These are phyloP conservation scores for Phrynocephalus vlangalii DNA, from an alignment of 2,797 vertebrate genomes.

Conservation along the genomic window DNA sequence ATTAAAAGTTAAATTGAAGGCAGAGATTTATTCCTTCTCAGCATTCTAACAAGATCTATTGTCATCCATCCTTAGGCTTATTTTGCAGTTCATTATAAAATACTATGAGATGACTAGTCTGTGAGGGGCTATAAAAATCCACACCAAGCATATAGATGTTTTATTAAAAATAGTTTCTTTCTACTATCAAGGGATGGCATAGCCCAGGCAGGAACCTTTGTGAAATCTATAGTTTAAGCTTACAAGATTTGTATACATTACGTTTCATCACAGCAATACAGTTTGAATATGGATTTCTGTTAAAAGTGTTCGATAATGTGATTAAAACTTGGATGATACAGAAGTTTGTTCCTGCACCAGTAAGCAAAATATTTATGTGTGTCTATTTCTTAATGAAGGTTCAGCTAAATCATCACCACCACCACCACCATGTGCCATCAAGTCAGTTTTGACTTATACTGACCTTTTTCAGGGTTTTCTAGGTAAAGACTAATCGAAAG, in stretches of 20 bases:
- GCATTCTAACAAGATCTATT: slow-evolving; percentile 6
- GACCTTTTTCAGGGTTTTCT: no score
- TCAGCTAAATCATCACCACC: neutral
- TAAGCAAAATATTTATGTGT: neutral
- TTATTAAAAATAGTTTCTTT: slow-evolving; percentile 49
- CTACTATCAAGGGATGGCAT: slow-evolving; percentile 29
- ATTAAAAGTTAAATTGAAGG: slow-evolving; percentile 51
- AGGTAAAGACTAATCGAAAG: no score
- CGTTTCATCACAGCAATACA: slow-evolving; percentile 8
- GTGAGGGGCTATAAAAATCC: slow-evolving; percentile 43
- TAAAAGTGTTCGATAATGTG: slow-evolving; percentile 19
- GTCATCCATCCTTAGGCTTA: slow-evolving; percentile 23
- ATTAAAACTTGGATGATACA: slow-evolving; percentile 15
- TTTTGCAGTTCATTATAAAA: slow-evolving; percentile 10
- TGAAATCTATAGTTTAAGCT: slow-evolving; percentile 29
- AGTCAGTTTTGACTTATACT: no score
- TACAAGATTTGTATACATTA: slow-evolving; percentile 44
- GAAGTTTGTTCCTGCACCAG: neutral
- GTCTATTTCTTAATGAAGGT: neutral
- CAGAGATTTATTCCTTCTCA: slow-evolving; percentile 42
- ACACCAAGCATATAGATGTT: slow-evolving; percentile 16
- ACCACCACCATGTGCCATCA: no score
- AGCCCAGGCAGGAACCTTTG: neutral
- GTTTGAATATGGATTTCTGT: slow-evolving; percentile 10
- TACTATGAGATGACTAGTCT: slow-evolving; percentile 24